Evolutionary conservation across 2,888 invertebrate genomes (phyloP), one percentile per base, ranked within the genome.

Genomic region (Hoplodrina ambigua): DNA sequence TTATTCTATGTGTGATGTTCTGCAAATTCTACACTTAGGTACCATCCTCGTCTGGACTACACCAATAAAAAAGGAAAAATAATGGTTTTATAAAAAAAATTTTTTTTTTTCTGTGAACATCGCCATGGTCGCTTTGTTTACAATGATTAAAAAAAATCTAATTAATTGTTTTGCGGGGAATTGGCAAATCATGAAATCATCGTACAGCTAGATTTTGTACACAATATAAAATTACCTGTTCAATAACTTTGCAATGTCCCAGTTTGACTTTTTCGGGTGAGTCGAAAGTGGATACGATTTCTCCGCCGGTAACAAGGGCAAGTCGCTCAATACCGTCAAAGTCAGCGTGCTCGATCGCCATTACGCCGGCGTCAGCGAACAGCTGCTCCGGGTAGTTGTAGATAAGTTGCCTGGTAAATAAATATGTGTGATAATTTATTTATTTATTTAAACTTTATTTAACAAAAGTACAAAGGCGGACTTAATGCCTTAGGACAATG

Each of bases 271-370:
- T 94, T 17, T 98, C 98, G 0, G 99, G 99, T 77, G 98, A 97
- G 89, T 99, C 99, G 90, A 99, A 99, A 0, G 99, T 99, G 19
- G 99, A 99, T 1, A 98, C 99, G 86, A 99, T 99, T 96, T 99
- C 99, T 72, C 99, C 99, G 66, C 99, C 99, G 77, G 99, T 99
- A 17, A 99, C 99, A 33, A 99, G 97, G 37, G 99, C 99, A 71
- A 99, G 96, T 75, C 99, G 97, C 93, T 99, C 99, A 87, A 99
- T 99, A 63, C 99, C 99, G 92, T 99, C 99, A 91, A 99, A 99
- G 93, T 99, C 99, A 4, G 99, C 99, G 92, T 99, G 99, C 90
- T 99, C 99, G 85, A 99, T 99, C 1, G 99, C 99, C 99, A 99
- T 99, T 11, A 99, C 97, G 59, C 98, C 98, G 56, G 99, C 98